phyloP scores from a whole-genome alignment of 37 sponge, comb jelly and placozoan genomes.

The Chondrosia reniformis region DNA sequence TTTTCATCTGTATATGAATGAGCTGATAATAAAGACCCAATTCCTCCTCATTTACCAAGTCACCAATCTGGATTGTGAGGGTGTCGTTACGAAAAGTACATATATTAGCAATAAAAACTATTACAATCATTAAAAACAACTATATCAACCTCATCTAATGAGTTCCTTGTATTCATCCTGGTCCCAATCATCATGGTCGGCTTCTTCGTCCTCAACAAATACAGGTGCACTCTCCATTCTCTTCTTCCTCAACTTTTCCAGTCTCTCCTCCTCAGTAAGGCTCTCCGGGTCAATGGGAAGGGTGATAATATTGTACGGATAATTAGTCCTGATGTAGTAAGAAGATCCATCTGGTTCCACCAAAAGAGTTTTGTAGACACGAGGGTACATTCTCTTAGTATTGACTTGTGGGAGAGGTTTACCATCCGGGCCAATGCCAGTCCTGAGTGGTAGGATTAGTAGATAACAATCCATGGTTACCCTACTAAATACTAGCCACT shows the following conservation, averaged over 20 bases:
- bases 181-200: slow-evolving; percentile 49
- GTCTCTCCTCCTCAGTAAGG: slow-evolving; percentile 47
- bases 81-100: too few relatives aligned
- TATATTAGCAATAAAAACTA: too few relatives aligned
- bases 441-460: too few relatives aligned
- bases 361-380: slow-evolving; percentile 56
- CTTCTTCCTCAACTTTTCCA: slow-evolving; percentile 14
- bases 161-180: slow-evolving; percentile 54
- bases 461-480: too few relatives aligned
- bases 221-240: slow-evolving; percentile 1
- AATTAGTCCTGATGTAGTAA: slow-evolving; percentile 38
- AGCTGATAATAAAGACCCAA: not conserved
- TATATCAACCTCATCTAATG: slow-evolving; percentile 16
- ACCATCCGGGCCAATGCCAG: slow-evolving; percentile 70
- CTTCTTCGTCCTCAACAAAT: slow-evolving; percentile 53
- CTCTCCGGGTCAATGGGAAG: slow-evolving; percentile 60
- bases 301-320: slow-evolving; percentile 52
- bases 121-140: too few relatives aligned
- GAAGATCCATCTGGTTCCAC: slow-evolving; percentile 81
- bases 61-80: not conserved
- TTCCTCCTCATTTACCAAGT: not conserved
- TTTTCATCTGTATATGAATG: too few relatives aligned
- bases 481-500: too few relatives aligned
- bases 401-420: slow-evolving; percentile 59
- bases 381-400: slow-evolving; percentile 49